Evolutionary conservation across 2,888 invertebrate species (phyloP), one percentile per base, ranked within the genome.

Genomic region (Pseudococcus jackbeardsleyi): DNA sequence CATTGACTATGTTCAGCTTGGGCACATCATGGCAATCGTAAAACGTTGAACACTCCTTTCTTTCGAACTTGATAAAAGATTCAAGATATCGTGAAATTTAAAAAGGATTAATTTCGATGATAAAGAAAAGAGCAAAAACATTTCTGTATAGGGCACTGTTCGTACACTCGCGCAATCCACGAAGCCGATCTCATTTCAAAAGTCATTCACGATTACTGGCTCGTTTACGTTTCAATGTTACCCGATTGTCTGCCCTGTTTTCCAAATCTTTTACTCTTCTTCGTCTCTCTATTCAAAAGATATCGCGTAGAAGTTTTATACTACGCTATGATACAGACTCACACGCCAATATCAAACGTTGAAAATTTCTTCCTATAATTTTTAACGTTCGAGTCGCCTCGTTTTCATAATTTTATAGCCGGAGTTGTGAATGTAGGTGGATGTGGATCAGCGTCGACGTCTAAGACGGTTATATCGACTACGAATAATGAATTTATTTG

Each of bases 101-200:
- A 68, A 68, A 68, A 68, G 68, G 68, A 68, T 68, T 68, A 68
- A 68, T 68, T 68, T 68, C 68, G 68, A 68, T 68, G 68, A 68
- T 68, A 68, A 68, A 68, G 68, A 68, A 68, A 68, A 68, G 68
- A 19, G 68, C 68, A 68, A 68, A 64, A 68, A 68, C 68, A 68
- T 26, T 26, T 4, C n/a, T 5, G 54, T 8, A 9, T 68, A 68
- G 68, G 68, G 68, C 68, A 68, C 0, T 26, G 17, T 12, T 54
- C 54, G 4, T 15, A 12, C 15, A 12, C 12, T 15, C 17, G 54
- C 54, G 54, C 4, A n/a, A n/a, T n/a, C 54, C n/a, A 54, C n/a
- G n/a, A n/a, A n/a, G 54, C 64, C 7, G 68, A 68, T 68, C 68
- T 68, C 68, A 26, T 26, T 68, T 68, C 68, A 68, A 26, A 68